Conservation (phyloP, 1,140 invertebrate genomes). For the Rhagoletis zephyria region DNA sequence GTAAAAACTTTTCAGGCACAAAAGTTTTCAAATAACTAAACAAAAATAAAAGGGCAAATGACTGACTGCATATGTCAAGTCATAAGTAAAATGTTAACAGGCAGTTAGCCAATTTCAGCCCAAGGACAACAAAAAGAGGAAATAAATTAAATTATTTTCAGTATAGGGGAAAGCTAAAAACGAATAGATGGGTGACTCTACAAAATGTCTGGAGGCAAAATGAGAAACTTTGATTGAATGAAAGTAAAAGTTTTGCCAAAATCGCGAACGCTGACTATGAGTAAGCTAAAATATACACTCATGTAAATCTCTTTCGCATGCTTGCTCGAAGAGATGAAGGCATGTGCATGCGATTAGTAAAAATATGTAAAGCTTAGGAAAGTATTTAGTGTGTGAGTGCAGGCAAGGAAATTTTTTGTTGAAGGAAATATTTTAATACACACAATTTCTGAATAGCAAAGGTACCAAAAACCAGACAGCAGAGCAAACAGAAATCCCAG, state of each 20-base stretch:
- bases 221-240: conserved; percentile 31
- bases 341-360: background rate
- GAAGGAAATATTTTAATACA: background rate
- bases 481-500: background rate
- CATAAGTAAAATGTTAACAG: conserved; percentile 31
- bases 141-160: conserved; percentile 39
- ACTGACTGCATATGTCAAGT: background rate
- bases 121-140: background rate
- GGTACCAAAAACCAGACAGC: background rate
- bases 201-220: conserved; percentile 23
- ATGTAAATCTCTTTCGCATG: background rate
- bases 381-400: too few relatives aligned
- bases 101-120: conserved; percentile 6
- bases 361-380: background rate
- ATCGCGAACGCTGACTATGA: background rate
- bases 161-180: background rate
- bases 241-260: conserved; percentile 24
- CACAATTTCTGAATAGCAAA: background rate
- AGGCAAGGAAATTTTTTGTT: background rate
- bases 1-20: too few relatives aligned
- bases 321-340: background rate
- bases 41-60: background rate
- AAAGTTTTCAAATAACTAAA: too few relatives aligned
- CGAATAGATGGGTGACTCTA: background rate
- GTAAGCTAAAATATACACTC: background rate